Conservation (phyloP, 2,113 vertebrate genomes). For the Pongo pygmaeus region DNA sequence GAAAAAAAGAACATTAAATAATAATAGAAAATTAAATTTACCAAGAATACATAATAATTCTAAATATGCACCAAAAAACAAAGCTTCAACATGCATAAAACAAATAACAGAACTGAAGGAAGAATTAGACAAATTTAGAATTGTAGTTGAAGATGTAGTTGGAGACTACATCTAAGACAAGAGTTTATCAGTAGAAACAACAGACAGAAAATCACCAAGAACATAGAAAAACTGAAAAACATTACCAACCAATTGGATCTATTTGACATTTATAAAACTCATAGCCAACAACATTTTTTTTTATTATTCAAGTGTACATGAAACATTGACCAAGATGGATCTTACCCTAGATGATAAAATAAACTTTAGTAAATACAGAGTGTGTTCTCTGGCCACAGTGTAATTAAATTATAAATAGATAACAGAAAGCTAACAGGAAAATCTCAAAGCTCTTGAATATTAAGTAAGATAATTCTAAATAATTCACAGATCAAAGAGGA, state of each 20-base stretch:
- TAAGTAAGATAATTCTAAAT: not conserved
- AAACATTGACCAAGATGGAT: not conserved
- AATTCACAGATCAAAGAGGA: not conserved
- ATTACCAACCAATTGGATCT: not conserved
- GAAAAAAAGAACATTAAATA: not conserved
- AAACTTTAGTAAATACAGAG: not conserved
- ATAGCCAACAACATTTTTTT: not conserved
- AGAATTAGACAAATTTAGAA: not conserved
- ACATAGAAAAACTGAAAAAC: not conserved
- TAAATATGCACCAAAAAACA: not conserved
- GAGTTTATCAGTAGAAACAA: not conserved
- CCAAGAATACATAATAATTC: not conserved
- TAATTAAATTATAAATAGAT: not conserved
- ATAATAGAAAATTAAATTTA: not conserved
- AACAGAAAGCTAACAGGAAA: slow-evolving; percentile 8
- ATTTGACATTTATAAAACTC: not conserved
- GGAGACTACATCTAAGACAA: not conserved
- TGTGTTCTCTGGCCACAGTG: not conserved
- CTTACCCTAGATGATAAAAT: not conserved
- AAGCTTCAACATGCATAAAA: not conserved
- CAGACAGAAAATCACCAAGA: not conserved
- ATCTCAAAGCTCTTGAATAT: not conserved
- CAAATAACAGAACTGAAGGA: not conserved
- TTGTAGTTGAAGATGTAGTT: not conserved
- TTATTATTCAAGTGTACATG: not conserved